Conservation (phyloP, 2,113 vertebrate species). For the Gallinago media region DNA sequence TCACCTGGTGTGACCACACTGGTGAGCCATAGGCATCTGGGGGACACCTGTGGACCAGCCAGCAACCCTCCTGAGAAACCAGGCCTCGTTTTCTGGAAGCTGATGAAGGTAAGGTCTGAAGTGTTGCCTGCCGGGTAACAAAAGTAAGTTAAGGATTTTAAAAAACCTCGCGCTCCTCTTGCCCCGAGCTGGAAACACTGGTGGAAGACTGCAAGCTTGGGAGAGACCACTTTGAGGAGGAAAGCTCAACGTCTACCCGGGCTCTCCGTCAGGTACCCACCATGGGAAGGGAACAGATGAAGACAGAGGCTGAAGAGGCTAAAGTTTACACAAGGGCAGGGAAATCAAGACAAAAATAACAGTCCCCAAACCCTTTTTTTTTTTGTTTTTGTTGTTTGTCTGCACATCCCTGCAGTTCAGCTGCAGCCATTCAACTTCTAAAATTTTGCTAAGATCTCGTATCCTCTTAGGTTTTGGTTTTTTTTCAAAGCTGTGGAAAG, state of each 20-base stretch:
- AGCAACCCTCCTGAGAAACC: not conserved
- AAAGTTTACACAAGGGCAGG: not conserved
- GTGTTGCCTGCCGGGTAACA: not conserved
- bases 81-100: not conserved
- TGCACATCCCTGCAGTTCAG: not conserved
- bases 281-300: not conserved
- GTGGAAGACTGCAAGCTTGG: not conserved
- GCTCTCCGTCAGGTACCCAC: not conserved
- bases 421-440: not conserved
- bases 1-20: not conserved
- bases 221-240: not conserved
- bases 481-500: not conserved
- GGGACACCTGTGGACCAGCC: not conserved
- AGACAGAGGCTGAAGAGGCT: not conserved
- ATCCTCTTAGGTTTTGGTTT: not conserved
- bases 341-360: not conserved
- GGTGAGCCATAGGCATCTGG: fast-evolving
- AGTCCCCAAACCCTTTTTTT: not conserved
- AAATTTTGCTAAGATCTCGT: not conserved
- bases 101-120: not conserved
- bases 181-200: not conserved
- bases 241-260: not conserved
- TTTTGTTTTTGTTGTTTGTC: not conserved
- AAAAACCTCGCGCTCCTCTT: not conserved
- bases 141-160: not conserved